Conservation (phyloP, 2,797 vertebrate species). For the Geotrypetes seraphini region DNA sequence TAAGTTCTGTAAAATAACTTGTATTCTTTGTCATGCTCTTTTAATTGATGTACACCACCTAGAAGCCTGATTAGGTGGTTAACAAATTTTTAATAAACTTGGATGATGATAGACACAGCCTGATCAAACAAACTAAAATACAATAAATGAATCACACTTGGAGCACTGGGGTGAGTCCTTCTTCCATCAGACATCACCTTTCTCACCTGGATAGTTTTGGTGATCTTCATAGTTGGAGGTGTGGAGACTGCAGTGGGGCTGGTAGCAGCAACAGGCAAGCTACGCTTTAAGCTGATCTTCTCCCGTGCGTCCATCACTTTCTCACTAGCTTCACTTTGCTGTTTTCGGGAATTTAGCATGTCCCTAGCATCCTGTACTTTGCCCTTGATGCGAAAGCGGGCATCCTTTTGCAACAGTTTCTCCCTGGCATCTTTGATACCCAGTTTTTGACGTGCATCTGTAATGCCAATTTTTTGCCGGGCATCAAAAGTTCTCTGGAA, state of each 20-base stretch:
- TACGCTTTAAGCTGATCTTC: constrained; percentile 84
- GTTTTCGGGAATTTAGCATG: constrained; percentile 91
- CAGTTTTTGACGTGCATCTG: constrained; percentile 76
- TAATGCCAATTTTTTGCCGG: constrained; percentile 81
- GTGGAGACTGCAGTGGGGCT: constrained; percentile 42
- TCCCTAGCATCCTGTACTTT: constrained; percentile 86
- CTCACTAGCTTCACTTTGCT: constrained; percentile 41
- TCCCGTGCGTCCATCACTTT: constrained; percentile 84
- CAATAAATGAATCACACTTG: too few relatives aligned
- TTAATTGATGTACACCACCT: too few relatives aligned
- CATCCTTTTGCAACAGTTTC: constrained; percentile 82
- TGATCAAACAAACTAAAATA: too few relatives aligned
- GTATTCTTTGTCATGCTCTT: too few relatives aligned
- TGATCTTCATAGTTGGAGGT: constrained; percentile 77
- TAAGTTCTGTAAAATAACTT: too few relatives aligned
- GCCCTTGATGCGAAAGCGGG: constrained; percentile 80
- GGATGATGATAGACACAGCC: too few relatives aligned
- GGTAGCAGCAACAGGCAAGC: constrained; percentile 46
- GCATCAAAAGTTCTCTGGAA: constrained; percentile 79
- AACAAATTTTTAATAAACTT: too few relatives aligned
- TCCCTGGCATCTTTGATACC: constrained; percentile 88
- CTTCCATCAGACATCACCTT: too few relatives aligned
- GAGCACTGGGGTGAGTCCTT: too few relatives aligned
- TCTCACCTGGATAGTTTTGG: constrained; percentile 92
- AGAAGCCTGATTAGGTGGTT: too few relatives aligned